Base-by-base conservation (phyloP, 2,113 vertebrate species). In the Nerophis ophidion region DNA sequence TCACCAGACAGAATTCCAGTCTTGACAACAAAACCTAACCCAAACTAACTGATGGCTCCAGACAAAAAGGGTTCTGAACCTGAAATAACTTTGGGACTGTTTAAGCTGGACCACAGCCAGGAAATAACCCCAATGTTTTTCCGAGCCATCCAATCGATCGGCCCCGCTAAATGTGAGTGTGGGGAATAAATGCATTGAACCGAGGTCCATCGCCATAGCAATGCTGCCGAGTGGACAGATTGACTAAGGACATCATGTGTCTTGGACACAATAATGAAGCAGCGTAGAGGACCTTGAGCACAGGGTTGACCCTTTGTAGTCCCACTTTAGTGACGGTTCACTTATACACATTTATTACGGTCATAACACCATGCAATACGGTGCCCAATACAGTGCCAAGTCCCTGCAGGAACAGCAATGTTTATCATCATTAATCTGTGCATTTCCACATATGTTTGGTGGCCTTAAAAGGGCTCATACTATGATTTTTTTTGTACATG, bases 211-310 rank as follows among this genome's bases (percentile, higher is more conserved):
- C 38, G 6, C 1, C 51, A 15, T 61, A 16, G 7, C 2, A 3
- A 46, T 34, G 44, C 19, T 17, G 61, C 62, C 69, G 50, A 74
- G 57, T 64, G 16, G 52, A 42, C 63, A 59, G 49, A 59, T 65
- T 49, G 14, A 68, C 56, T 47, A 3, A 57, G 55, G 14, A 58
- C 59, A 61, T 60, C 54, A 54, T 66, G 64, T 15, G 53, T 45
- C 65, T 71, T 52, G 61, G 65, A 75, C 56, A 69, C 40, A 44
- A 44, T 61, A 66, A 76, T 65, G 71, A 44, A 71, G 71, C 13
- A 65, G 66, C 60, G 34, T 65, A 47, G 66, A 80, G 58, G 79
- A 64, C 68, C 47, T 38, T 58, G 5, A 8, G 26, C 47, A 55
- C 10, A 62, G 60, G 69, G 62, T 63, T 48, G 11, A 57, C 26